Evolutionary conservation across 2,888 invertebrate genomes (phyloP).

Genomic region (Synanthedon vespiformis): DNA sequence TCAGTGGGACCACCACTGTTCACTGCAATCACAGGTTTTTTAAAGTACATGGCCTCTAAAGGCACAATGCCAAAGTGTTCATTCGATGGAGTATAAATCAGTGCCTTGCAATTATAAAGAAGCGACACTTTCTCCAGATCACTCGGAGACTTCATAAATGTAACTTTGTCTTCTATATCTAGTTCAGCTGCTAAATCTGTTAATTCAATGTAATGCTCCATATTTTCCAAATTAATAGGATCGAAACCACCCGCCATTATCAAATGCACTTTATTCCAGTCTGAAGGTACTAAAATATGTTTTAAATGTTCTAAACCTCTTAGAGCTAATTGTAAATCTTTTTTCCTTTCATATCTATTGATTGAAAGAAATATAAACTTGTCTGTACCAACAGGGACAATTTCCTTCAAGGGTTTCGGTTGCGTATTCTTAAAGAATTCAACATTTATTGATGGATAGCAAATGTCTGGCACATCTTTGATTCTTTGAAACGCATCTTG

Average conservation of each 20-base stretch:
- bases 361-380: slow-evolving; percentile 88
- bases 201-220: slow-evolving; percentile 85
- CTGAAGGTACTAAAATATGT: slow-evolving; percentile 56
- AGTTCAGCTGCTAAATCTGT: slow-evolving; percentile 73
- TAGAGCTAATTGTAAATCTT: slow-evolving; percentile 90
- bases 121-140: slow-evolving; percentile 87
- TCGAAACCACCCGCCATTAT: slow-evolving; percentile 98
- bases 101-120: slow-evolving; percentile 79
- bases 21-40: slow-evolving; percentile 94
- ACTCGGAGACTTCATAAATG: slow-evolving; percentile 88
- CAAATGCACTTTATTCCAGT: slow-evolving; percentile 80
- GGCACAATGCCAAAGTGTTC: slow-evolving; percentile 99
- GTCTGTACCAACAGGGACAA: slow-evolving; percentile 66
- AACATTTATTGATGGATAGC: slow-evolving; percentile 95
- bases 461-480: slow-evolving; percentile 78
- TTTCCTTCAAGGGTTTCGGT: slow-evolving; percentile 60
- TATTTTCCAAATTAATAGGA: slow-evolving; percentile 86
- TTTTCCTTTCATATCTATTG: slow-evolving; percentile 97
- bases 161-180: slow-evolving; percentile 77
- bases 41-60: slow-evolving; percentile 95
- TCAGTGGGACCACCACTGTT: slow-evolving; percentile 97
- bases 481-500: slow-evolving; percentile 85
- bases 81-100: slow-evolving; percentile 95
- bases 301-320: slow-evolving; percentile 79
- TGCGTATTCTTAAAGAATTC: slow-evolving; percentile 72